Evolutionary conservation across 2,113 vertebrate species (phyloP).

Genomic region (Melanostigma gelatinosum): DNA sequence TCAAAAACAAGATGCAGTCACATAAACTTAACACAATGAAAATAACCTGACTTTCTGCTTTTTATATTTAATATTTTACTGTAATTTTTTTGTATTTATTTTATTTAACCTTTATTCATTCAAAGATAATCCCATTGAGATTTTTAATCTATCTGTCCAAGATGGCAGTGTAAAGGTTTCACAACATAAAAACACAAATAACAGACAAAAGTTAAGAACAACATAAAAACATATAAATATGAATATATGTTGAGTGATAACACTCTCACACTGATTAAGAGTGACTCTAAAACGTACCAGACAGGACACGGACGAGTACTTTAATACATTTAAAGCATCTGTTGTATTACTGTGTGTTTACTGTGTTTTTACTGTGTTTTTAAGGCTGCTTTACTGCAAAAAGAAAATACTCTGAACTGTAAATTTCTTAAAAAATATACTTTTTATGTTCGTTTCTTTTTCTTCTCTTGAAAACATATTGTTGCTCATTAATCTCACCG

Average conservation of each 20-base stretch:
- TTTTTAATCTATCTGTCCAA: too few species aligned
- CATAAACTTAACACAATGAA: not conserved
- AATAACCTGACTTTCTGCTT: not conserved
- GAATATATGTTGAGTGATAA: too few species aligned
- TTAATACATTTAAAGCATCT: not conserved
- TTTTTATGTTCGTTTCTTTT: not conserved
- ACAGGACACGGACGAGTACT: not conserved
- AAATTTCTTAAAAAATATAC: not conserved
- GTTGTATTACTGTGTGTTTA: not conserved
- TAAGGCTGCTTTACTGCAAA: not conserved
- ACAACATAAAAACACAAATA: too few species aligned
- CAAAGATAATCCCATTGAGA: too few species aligned
- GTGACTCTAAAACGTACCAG: not conserved
- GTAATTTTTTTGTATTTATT: too few species aligned
- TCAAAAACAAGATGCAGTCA: not conserved
- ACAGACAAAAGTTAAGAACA: too few species aligned
- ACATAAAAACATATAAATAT: too few species aligned
- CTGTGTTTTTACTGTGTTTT: not conserved
- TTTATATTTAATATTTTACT: not conserved
- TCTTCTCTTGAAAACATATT: not conserved
- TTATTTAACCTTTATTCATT: too few species aligned
- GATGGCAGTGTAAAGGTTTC: too few species aligned
- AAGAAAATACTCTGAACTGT: not conserved
- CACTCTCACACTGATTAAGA: not conserved
- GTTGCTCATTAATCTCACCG: not conserved